Base-by-base conservation (phyloP, 2,888 invertebrate species). In the Craniophora ligustri region DNA sequence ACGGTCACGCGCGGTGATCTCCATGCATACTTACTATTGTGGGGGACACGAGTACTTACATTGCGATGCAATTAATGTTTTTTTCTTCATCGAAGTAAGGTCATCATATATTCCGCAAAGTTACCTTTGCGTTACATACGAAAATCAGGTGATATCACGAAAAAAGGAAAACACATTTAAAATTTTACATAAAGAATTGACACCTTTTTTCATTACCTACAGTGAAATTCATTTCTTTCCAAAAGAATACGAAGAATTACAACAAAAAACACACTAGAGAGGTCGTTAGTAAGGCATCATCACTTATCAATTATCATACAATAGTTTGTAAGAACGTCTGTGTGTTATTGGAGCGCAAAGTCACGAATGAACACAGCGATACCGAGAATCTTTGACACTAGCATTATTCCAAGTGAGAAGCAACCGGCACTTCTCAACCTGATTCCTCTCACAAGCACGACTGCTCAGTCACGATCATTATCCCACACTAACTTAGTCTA, bases 321-420 rank as follows among this genome's bases (percentile, higher is more conserved):
- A 56, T 54, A 41, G 40, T 42, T 36, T 49, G 48, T 48, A 68
- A 66, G 65, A 75, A 65, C 48, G 23, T 48, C 62, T 70, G 62
- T 63, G 62, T 76, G 62, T 81, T 87, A 91, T 87, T 80, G 85
- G 91, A 91, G 89, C 91, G 88, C 78, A 82, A 86, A 90, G 84
- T 86, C 89, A 89, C 90, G 91, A 89, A 88, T 74, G 81, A 71
- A 72, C 67, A 77, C 65, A 69, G 75, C 75, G 74, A 79, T 85
- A 79, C 81, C 72, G 74, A 78, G 80, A 84, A 84, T 80, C 77
- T 65, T 70, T 72, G 66, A 77, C 72, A 75, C 66, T 61, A 69
- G 36, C 31, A 55, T 51, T 65, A 49, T 54, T 50, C 31, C 41
- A 23, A 58, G 21, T 48, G 48, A 35, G 50, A 71, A 73, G 65